A percentile compares a stretch with the other conserved stretches of the same genome.
phyloP scores from a whole-genome alignment of 2,797 vertebrate genomes.

The Artibeus lituratus region DNA sequence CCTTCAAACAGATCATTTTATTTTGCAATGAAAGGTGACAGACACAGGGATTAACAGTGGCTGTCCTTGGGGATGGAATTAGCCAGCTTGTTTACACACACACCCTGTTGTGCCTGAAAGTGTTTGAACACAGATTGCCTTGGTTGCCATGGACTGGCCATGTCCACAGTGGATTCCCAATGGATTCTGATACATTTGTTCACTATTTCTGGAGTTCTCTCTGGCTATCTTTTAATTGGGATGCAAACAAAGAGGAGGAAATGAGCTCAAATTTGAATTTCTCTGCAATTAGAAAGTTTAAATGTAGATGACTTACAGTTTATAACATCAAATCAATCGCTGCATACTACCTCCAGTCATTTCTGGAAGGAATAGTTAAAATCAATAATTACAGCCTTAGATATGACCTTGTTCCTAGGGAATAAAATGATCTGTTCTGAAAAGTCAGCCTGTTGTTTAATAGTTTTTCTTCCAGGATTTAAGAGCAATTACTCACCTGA shows the following conservation, averaged over 20 bases:
- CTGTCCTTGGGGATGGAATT: conserved; percentile 47
- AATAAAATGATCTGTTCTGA: conserved; percentile 58
- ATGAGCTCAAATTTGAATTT: conserved; percentile 78
- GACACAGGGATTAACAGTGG: background rate
- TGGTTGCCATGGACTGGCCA: conserved; percentile 26
- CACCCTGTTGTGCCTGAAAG: conserved; percentile 26
- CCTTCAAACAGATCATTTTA: conserved; percentile 4
- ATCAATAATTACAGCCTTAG: conserved; percentile 72
- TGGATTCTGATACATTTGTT: conserved; percentile 59
- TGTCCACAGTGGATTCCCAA: conserved; percentile 21
- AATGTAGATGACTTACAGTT: conserved; percentile 69
- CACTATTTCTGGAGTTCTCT: conserved; percentile 56
- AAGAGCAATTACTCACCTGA: background rate
- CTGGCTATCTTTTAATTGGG: conserved; percentile 75
- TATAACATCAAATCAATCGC: conserved; percentile 79
- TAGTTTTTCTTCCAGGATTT: conserved; percentile 28
- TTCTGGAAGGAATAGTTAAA: conserved; percentile 75
- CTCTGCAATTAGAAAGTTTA: conserved; percentile 78
- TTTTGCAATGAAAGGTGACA: conserved; percentile 55
- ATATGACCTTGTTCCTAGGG: conserved; percentile 51
- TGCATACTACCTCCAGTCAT: conserved; percentile 69
- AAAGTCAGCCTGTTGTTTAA: conserved; percentile 44
- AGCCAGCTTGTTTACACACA: conserved; percentile 34
- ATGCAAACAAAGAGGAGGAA: conserved; percentile 72
- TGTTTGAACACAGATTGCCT: conserved; percentile 27